A percentile compares a stretch with the other conserved stretches of the same genome.
Conservation (phyloP, 2,113 vertebrate species). For the Catharus minimus region DNA sequence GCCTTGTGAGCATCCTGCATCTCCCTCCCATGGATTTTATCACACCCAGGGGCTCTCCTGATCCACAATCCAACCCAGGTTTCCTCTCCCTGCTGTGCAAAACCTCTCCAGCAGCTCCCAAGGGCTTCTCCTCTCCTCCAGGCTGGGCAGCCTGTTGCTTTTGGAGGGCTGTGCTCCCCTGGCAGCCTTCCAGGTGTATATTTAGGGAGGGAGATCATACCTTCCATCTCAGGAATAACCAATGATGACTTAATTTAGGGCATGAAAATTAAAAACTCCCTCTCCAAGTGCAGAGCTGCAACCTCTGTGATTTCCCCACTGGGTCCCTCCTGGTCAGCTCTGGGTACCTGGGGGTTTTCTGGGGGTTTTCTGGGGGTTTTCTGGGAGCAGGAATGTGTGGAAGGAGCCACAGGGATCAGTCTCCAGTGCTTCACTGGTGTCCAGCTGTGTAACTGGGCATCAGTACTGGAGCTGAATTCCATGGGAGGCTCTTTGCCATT, state of each 20-base stretch:
- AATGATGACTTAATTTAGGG: slow-evolving; percentile 40
- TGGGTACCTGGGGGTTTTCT: neutral
- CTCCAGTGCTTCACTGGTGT: neutral
- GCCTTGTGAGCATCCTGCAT: fast-evolving
- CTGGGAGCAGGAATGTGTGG: neutral
- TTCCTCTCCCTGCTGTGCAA: neutral
- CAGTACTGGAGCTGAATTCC: fast-evolving
- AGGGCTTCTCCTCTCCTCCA: neutral
- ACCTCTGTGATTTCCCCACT: neutral
- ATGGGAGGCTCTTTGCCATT: neutral
- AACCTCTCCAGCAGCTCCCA: neutral
- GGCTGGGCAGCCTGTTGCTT: slow-evolving; percentile 37
- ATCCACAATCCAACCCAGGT: fast-evolving
- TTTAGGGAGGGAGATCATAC: slow-evolving; percentile 50
- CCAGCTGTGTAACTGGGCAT: neutral
- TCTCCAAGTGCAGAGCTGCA: neutral
- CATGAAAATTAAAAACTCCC: neutral
- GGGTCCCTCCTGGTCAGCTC: neutral
- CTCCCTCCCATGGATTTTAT: fast-evolving
- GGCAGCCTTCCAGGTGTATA: neutral
- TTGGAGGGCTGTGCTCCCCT: neutral
- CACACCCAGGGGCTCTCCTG: neutral
- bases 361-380: neutral
- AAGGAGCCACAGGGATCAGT: fast-evolving
- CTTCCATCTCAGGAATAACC: slow-evolving; percentile 45